Base-by-base conservation (phyloP, 1,140 invertebrate genomes). In the Procambarus clarkii region DNA sequence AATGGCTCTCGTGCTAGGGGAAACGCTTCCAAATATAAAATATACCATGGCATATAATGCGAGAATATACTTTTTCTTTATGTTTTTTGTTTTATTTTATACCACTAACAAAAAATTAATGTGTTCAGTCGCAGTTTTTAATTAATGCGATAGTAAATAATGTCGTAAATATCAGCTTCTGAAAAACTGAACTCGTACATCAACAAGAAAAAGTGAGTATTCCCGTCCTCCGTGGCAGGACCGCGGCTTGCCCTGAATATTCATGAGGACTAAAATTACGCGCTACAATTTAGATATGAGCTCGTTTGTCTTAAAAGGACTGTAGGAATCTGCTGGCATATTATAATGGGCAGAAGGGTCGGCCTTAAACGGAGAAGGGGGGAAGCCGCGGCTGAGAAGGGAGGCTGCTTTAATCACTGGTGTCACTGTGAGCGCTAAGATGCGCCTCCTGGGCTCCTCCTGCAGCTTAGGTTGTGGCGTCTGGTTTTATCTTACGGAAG, bases 241-340 rank as follows among this genome's bases (percentile, higher is more conserved):
- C 80, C 71, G 81, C 81, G 69, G 80, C 81, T 82, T 34, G 81
- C 18, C 64, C 89, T 91, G 89, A 91, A 91, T 91, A 91, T 91
- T 91, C 89, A 91, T 91, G 83, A 91, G 60, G 82, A 79, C 71
- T 64, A 85, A 91, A 91, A 91, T 91, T 86, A 91, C 89, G 83
- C 89, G 89, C 77, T 91, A 91, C 89, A 91, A 91, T 91, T 91
- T 91, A 91, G 89, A 91, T 91, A 91, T 86, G 89, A 86, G 89
- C 81, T 91, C 89, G 83, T 91, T 91, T 91, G 89, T 91, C 89
- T 91, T 91, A 85, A 86, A 84, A 85, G 89, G 82, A 84, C 82
- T 45, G 83, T 86, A 91, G 89, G 80, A 91, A 77, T 86, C 89
- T 80, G 69, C 60, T 46, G 82, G 50, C 82, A 86, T 91, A 91